Evolutionary conservation across 1,140 invertebrate genomes (phyloP), one percentile per base, ranked within the genome.

Genomic region (Lineus longissimus): DNA sequence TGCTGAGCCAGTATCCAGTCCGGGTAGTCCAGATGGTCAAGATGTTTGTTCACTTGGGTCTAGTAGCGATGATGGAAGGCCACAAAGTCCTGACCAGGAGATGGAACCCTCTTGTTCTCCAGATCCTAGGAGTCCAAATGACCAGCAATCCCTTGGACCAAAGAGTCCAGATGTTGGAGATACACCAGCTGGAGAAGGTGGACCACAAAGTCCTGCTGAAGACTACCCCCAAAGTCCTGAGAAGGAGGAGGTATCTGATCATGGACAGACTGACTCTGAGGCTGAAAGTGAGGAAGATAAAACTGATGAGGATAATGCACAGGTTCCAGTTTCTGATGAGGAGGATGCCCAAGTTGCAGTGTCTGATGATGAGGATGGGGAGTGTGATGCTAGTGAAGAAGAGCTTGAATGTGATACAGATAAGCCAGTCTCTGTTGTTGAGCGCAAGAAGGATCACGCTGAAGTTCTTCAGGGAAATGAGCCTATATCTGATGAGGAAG

Each of bases 241-340:
- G 4, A 60, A 41, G 30, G 60, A 66, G 29, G 36, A 45, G 31
- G 61, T 51, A 47, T 66, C 64, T 1, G 60, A 62, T 11, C 60
- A 45, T 13, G 58, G 33, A 36, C 33, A 36, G 33, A 36, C 6
- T 36, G 33, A 36, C 19, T 72, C 70, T 22, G 70, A 72, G 59
- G 66, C 64, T n/a, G 67, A 69, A 29, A 64, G 69, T 58, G 62
- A 59, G 31, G 65, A 55, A 17, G 62, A 66, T 19, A 66, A 61
- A 29, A 54, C 62, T 22, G 64, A 60, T 13, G 63, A 66, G 17
- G 22, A 29, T 59, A 36, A 31, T 9, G 30, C 15, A 1, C 43
- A 56, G 1, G 59, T 33, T 30, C 30, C 51, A 56, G 56, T 41
- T 11, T 63, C 58, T 30, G 66, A 65, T 36, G 64, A 64, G 55